Evolutionary conservation across 1,140 invertebrate genomes (phyloP).

Genomic region (Drosophila burlai): DNA sequence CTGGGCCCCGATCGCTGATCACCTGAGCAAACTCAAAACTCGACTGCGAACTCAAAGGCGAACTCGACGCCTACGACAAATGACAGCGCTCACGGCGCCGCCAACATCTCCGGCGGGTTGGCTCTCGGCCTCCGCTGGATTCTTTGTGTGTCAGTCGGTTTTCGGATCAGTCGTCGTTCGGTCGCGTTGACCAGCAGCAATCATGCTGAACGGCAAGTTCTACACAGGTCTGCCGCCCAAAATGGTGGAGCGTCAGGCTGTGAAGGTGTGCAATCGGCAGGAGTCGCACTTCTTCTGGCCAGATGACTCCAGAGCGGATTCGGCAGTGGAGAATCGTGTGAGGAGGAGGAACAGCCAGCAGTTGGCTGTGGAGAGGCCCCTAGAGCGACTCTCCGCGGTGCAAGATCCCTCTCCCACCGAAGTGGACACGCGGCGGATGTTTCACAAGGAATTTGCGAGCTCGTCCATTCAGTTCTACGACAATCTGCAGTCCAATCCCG

Average conservation of each 20-base stretch:
- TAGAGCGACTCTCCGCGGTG: constrained; percentile 5
- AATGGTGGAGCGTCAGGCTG: constrained; percentile 70
- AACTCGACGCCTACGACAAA: constrained; percentile 59
- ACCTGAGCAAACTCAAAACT: constrained; percentile 56
- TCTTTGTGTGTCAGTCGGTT: constrained; percentile 64
- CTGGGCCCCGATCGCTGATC: constrained; percentile 47
- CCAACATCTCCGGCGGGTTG: constrained; percentile 27
- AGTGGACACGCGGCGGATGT: constrained; percentile 70
- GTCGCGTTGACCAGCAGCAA: constrained; percentile 30
- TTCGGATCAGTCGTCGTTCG: constrained; percentile 45
- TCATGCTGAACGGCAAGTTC: constrained; percentile 82
- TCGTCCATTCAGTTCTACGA: constrained; percentile 82
- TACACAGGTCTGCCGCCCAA: constrained; percentile 81
- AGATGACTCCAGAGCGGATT: constrained; percentile 68
- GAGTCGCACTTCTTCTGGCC: constrained; percentile 83
- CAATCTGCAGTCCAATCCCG: constrained; percentile 60
- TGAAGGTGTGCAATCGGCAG: constrained; percentile 58
- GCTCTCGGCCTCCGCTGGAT: constrained; percentile 40
- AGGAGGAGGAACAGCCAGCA: constrained; percentile 72
- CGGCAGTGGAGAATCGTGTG: constrained; percentile 62
- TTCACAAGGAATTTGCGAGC: constrained; percentile 80
- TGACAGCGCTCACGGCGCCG: constrained; percentile 45
- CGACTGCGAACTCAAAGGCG: constrained; percentile 40
- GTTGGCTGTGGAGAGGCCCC: constrained; percentile 25
- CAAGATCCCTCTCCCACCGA: constrained; percentile 22